These are phyloP conservation scores for Trisateles emortualis DNA, from an alignment of 2,888 invertebrate genomes.

Conservation along the genomic window DNA sequence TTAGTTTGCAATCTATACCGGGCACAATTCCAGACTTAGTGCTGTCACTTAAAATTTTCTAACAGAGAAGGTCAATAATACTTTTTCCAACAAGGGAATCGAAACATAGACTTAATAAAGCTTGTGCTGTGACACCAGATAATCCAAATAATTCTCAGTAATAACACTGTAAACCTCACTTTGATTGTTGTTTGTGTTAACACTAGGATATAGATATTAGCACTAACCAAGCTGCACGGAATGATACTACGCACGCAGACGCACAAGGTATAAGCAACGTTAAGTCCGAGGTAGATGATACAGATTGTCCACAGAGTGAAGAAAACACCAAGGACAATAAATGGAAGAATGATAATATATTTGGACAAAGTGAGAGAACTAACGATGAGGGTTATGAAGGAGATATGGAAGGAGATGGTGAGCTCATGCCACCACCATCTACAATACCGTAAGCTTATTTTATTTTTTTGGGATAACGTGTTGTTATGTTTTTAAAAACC, in stretches of 20 bases:
- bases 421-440: slow-evolving; percentile 95
- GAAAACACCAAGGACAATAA: slow-evolving; percentile 44
- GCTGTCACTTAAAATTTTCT: too few relatives aligned
- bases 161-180: slow-evolving; percentile 18
- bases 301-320: slow-evolving; percentile 76
- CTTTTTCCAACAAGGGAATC: too few relatives aligned
- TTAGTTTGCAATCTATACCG: too few relatives aligned
- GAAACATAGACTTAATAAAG: too few relatives aligned
- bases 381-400: slow-evolving; percentile 90
- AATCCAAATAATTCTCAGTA: not conserved
- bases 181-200: slow-evolving; percentile 66
- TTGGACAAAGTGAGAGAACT: slow-evolving; percentile 58
- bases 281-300: slow-evolving; percentile 54
- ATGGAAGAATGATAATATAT: slow-evolving; percentile 56
- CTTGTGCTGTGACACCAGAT: too few relatives aligned
- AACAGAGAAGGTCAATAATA: too few relatives aligned
- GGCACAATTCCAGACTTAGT: too few relatives aligned
- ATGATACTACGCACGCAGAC: slow-evolving; percentile 40
- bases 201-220: slow-evolving; percentile 67
- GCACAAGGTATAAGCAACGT: slow-evolving; percentile 37
- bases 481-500: too few relatives aligned
- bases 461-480: too few relatives aligned
- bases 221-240: slow-evolving; percentile 64
- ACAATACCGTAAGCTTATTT: slow-evolving; percentile 85
- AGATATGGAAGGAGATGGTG: slow-evolving; percentile 89